phyloP scores from a whole-genome alignment of 2,888 invertebrate genomes.

The Lasioglossum vierecki region DNA sequence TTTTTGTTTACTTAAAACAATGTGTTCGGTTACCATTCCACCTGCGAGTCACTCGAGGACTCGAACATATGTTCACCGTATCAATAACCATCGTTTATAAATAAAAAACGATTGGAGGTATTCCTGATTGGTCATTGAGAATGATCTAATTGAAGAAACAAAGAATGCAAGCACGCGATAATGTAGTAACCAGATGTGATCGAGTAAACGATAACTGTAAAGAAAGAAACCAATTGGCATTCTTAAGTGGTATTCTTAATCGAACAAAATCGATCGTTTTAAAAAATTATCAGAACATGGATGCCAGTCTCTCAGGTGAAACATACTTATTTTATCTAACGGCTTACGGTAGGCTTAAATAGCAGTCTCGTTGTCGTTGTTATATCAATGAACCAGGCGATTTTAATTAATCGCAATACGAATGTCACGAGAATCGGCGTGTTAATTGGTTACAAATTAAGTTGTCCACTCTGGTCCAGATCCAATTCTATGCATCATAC shows the following conservation, averaged over 20 bases:
- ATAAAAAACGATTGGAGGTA: background rate
- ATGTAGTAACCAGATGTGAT: slow-evolving; percentile 16
- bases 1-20: background rate
- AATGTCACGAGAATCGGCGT: background rate
- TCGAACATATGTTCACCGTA: background rate
- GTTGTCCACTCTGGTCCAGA: too few species aligned
- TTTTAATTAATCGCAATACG: background rate
- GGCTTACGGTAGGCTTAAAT: background rate
- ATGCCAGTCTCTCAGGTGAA: background rate
- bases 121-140: background rate
- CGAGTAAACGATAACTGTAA: slow-evolving; percentile 4
- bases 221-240: background rate
- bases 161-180: background rate
- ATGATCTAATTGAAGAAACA: background rate
- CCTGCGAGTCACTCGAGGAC: background rate
- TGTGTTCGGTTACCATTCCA: background rate
- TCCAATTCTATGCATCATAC: background rate
- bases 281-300: background rate
- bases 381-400: too few species aligned
- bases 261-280: background rate
- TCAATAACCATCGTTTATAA: background rate
- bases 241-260: background rate
- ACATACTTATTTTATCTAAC: background rate
- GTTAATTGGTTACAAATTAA: background rate
- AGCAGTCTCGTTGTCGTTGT: background rate